A percentile compares a stretch with the other conserved stretches of the same genome.
These are phyloP conservation scores for Pammene aurita DNA, from an alignment of 2,888 invertebrate species.

Conservation along the genomic window DNA sequence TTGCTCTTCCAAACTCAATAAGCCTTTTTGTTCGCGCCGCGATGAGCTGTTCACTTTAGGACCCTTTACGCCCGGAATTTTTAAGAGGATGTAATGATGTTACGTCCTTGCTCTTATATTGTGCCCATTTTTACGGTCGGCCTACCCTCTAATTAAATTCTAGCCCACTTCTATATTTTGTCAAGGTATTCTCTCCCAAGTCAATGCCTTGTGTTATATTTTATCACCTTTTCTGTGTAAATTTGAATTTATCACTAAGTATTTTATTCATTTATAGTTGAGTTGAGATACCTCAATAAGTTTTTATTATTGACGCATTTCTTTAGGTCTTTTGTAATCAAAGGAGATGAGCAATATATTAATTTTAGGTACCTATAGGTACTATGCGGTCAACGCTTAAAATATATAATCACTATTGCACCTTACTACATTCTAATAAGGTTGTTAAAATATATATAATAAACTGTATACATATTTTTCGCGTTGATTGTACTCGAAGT, in stretches of 20 bases:
- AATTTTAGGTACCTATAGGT: too few species aligned
- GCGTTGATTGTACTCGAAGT: background rate
- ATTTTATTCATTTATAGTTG: too few species aligned
- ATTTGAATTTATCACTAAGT: background rate
- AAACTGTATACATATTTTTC: too few species aligned
- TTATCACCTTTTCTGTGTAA: background rate
- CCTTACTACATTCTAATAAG: too few species aligned
- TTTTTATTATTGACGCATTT: background rate
- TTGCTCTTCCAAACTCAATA: slow-evolving; percentile 66
- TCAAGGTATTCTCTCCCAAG: slow-evolving; percentile 1
- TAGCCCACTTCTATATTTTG: slow-evolving; percentile 15
- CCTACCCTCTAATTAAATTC: slow-evolving; percentile 33
- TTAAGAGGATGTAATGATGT: slow-evolving; percentile 67
- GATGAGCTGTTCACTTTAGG: slow-evolving; percentile 62
- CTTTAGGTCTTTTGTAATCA: background rate
- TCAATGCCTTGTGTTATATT: background rate
- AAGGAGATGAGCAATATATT: too few species aligned
- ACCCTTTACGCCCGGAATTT: slow-evolving; percentile 60
- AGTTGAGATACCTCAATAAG: background rate
- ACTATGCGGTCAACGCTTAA: too few species aligned
- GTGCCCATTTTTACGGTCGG: slow-evolving; percentile 38
- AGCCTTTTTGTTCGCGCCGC: slow-evolving; percentile 66
- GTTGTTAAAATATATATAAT: too few species aligned
- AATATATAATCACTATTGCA: too few species aligned
- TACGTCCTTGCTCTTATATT: slow-evolving; percentile 52